Evolutionary conservation across 2,113 vertebrate genomes (phyloP).

Genomic region (Hymenochirus boettgeri): DNA sequence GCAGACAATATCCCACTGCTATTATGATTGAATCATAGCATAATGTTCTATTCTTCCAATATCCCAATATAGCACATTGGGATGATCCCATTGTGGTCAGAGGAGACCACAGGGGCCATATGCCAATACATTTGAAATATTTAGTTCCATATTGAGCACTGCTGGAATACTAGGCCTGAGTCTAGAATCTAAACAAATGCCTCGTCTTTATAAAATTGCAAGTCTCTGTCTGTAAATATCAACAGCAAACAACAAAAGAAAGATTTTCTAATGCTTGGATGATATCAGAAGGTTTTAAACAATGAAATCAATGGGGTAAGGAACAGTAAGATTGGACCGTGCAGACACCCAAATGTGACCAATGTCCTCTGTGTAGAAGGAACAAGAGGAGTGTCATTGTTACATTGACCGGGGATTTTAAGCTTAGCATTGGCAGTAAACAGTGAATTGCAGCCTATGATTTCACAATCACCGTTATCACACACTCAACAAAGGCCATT

Average conservation of each 20-base stretch:
- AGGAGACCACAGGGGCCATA: background rate
- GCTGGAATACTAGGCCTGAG: slow-evolving; percentile 34
- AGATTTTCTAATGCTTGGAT: background rate
- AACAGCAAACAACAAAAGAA: slow-evolving; percentile 6
- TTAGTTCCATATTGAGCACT: slow-evolving; percentile 34
- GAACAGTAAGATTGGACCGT: too few relatives aligned
- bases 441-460: too few relatives aligned
- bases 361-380: too few relatives aligned
- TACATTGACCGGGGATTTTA: too few relatives aligned
- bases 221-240: background rate
- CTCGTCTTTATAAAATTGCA: slow-evolving; percentile 11
- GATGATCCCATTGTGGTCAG: background rate
- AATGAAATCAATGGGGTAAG: too few relatives aligned
- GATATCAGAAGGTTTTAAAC: background rate
- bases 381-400: too few relatives aligned
- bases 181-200: slow-evolving; percentile 31
- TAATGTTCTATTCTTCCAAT: slow-evolving; percentile 9
- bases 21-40: slow-evolving; percentile 15
- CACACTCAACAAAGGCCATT: too few relatives aligned
- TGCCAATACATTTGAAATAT: slow-evolving; percentile 2
- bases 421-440: too few relatives aligned
- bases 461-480: too few relatives aligned
- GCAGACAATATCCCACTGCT: slow-evolving; percentile 16
- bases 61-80: slow-evolving; percentile 5
- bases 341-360: too few relatives aligned